Evolutionary conservation across 2,113 vertebrate genomes (phyloP), one percentile per base, ranked within the genome.

Genomic region (Pipa parva): DNA sequence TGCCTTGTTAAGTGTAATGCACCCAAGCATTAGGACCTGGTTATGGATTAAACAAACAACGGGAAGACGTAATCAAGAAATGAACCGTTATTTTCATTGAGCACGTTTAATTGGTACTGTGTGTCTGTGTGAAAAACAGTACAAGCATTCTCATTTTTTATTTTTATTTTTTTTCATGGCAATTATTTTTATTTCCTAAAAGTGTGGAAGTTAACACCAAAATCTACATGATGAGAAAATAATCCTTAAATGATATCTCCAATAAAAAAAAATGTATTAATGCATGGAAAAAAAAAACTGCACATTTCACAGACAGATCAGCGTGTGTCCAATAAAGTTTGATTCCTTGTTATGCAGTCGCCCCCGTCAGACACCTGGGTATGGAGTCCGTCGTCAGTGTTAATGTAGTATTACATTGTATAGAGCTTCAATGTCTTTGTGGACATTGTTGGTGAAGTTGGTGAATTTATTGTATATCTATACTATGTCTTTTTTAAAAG

Each of bases 391-490:
- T 90, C 85, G 86, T 91, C 85, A 72, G 83, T 90, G 89, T 95
- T 93, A 76, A 78, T 80, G 88, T 90, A 85, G 78, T 91, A 81
- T 88, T 85, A 80, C 79, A 88, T 88, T 86, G 79, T 80, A 87
- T 90, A 88, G 85, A 85, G 81, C 88, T 84, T 84, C 90, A 87
- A 79, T 90, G 86, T 93, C 88, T 89, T 79, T 86, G 84, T 88
- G 85, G 89, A 87, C 88, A 85, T 90, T 86, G 89, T 83, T 80
- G 65, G 79, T 88, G 79, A 81, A 87, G 84, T 75, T 83, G 84
- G 86, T 89, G 84, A 88, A 80, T 70, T 61, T 61, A 52, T 68
- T 58, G 54, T 86, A 81, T 84, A 78, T 91, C 85, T 91, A 85
- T 88, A 90, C 77, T 90, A 74, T 83, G 83, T 89, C 85, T 91